Conservation (phyloP, 2,888 invertebrate genomes). For the Ophion slaviceki region DNA sequence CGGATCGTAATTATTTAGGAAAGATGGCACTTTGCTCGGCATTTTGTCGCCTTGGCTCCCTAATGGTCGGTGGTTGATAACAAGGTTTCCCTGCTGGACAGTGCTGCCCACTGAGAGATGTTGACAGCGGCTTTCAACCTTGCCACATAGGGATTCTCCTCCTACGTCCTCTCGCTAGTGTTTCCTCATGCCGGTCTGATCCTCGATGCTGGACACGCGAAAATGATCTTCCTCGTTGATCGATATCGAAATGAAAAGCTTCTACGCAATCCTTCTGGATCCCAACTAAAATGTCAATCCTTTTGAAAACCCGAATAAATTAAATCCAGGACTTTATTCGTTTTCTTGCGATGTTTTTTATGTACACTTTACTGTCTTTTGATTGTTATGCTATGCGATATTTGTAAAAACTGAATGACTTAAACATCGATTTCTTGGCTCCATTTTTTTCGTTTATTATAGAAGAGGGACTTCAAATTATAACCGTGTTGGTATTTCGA, state of each 20-base stretch:
- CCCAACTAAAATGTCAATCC: background rate
- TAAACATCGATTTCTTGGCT: no score
- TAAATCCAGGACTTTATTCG: no score
- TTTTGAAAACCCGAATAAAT: no score
- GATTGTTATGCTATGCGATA: no score
- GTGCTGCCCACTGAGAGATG: slow-evolving; percentile 82
- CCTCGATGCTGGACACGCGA: slow-evolving; percentile 41
- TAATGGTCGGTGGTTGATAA: slow-evolving; percentile 84
- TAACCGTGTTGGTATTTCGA: no score
- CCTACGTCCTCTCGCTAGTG: slow-evolving; percentile 38
- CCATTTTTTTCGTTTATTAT: no score
- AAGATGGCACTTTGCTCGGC: slow-evolving; percentile 83
- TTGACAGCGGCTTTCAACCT: slow-evolving; percentile 84
- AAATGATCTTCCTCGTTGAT: slow-evolving; percentile 44
- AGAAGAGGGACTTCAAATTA: no score
- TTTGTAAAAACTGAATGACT: no score
- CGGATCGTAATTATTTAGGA: slow-evolving; percentile 82
- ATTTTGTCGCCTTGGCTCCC: slow-evolving; percentile 83
- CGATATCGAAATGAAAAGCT: slow-evolving; percentile 26
- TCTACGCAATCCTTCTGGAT: background rate
- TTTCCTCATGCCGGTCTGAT: slow-evolving; percentile 57
- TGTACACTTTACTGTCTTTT: no score
- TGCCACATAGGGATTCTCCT: slow-evolving; percentile 69
- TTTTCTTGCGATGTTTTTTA: no score
- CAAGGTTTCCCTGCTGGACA: slow-evolving; percentile 82